Percentiles rank a stretch among this genome's conserved stretches.
These are phyloP conservation scores for Caprella mutica DNA, from an alignment of 2,888 invertebrate species.

Conservation along the genomic window DNA sequence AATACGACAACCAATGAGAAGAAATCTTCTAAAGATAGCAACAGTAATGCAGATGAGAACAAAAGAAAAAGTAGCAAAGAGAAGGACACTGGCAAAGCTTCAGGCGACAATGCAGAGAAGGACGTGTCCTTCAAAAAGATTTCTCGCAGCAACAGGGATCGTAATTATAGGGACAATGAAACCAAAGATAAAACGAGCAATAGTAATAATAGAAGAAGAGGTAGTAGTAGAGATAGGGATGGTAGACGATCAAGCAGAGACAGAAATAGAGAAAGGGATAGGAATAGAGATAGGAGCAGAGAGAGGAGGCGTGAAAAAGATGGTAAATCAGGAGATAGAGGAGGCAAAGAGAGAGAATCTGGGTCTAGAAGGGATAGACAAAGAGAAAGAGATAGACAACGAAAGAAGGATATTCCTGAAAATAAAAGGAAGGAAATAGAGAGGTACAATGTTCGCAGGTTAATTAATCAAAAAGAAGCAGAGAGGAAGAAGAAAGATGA, in stretches of 20 bases:
- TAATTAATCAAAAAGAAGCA: constrained; percentile 51
- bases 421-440: constrained; percentile 45
- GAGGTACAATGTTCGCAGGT: constrained; percentile 67
- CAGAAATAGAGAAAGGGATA: constrained; percentile 15
- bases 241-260: constrained; percentile 8
- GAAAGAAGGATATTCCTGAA: constrained; percentile 9
- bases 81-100: constrained; percentile 12
- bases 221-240: background rate
- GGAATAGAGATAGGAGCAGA: constrained; percentile 7
- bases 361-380: background rate
- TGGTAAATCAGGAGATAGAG: background rate
- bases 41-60: constrained; percentile 12
- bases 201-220: constrained; percentile 34
- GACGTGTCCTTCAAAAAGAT: constrained; percentile 33
- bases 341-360: constrained; percentile 5
- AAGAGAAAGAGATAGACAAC: background rate
- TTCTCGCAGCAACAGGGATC: constrained; percentile 27
- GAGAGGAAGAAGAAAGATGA: constrained; percentile 44
- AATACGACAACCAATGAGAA: constrained; percentile 1
- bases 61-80: constrained; percentile 19
- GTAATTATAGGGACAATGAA: constrained; percentile 31
- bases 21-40: background rate
- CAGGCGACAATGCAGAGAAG: constrained; percentile 15
- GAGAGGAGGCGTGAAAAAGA: background rate
- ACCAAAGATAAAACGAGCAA: constrained; percentile 41